phyloP scores from a whole-genome alignment of 23 tunicate species.

The Trididemnum clinides region DNA sequence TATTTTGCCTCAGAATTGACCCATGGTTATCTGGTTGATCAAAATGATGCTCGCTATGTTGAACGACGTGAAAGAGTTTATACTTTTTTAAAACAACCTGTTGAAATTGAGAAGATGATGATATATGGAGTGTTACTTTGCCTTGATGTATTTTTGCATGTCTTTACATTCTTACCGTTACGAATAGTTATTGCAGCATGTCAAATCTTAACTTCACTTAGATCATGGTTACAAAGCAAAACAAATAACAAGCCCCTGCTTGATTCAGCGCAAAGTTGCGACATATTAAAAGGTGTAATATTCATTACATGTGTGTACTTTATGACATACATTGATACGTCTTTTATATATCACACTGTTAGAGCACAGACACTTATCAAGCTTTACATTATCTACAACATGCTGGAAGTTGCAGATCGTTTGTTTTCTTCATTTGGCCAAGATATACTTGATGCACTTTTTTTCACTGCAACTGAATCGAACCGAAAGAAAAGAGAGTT shows the following conservation, averaged over 20 bases:
- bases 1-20: constrained; percentile 76
- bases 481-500: constrained; percentile 42
- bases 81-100: constrained; percentile 93
- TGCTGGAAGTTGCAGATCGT: constrained; percentile 99
- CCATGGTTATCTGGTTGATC: constrained; percentile 88
- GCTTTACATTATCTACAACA: constrained; percentile 97
- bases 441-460: constrained; percentile 95
- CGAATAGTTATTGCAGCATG: constrained; percentile 47
- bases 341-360: constrained; percentile 90
- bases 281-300: constrained; percentile 75
- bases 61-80: constrained; percentile 94
- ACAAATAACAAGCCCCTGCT: constrained; percentile 46
- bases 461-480: constrained; percentile 88
- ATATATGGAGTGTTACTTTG: constrained; percentile 87
- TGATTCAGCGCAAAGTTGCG: constrained; percentile 87
- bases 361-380: constrained; percentile 94
- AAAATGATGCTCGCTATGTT: constrained; percentile 81
- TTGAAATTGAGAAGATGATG: constrained; percentile 99
- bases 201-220: too few species aligned
- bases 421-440: constrained; percentile 97
- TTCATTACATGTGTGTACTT: constrained; percentile 54
- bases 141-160: constrained; percentile 87
- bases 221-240: too few species aligned
- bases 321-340: constrained; percentile 92
- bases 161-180: constrained; percentile 86